Evolutionary conservation across 2,888 invertebrate genomes (phyloP), one percentile per base, ranked within the genome.

Genomic region (Papilio gigon): DNA sequence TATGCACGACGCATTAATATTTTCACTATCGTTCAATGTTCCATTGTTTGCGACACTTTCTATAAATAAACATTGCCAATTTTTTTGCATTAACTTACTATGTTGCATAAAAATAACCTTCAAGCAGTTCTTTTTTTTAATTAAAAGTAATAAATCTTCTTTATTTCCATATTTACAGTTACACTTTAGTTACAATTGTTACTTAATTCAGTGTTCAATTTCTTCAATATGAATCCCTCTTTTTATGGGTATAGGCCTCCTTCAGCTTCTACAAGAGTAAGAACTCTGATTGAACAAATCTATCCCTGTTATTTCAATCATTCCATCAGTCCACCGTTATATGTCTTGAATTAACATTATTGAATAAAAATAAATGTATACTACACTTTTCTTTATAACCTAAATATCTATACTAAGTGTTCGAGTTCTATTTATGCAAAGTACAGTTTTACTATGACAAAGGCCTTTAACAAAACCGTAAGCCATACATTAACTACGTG

Each of bases 21-120:
- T 91, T 91, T 91, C 91, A 90, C 91, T 91, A 88, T 91, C 91
- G 82, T 88, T 89, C 84, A 86, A 84, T 84, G 86, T 83, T 76
- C 80, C 80, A 87, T 87, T 88, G 85, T 87, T 77, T 78, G 70
- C 76, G 70, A 80, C 83, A 87, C 91, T 91, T 91, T 91, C 90
- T 90, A 87, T 85, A 84, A 75, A 84, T 84, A 82, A 84, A 81
- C 83, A 81, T 77, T 77, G 73, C 80, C 82, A 80, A 76, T 73
- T 83, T 80, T n/a, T 80, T 79, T 74, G 59, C 62, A 35, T 22
- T n/a, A 25, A 22, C 14, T n/a, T 61, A 22, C n/a, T 53, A 40
- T 42, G 22, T 17, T 40, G 5, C 47, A 22, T 59, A 60, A 35
- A 37, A 42, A 5, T 17, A 59, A 44, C 44, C 44, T 22, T 37